Evolutionary conservation across 2,888 invertebrate species (phyloP).

Genomic region (Archips crataeganus): DNA sequence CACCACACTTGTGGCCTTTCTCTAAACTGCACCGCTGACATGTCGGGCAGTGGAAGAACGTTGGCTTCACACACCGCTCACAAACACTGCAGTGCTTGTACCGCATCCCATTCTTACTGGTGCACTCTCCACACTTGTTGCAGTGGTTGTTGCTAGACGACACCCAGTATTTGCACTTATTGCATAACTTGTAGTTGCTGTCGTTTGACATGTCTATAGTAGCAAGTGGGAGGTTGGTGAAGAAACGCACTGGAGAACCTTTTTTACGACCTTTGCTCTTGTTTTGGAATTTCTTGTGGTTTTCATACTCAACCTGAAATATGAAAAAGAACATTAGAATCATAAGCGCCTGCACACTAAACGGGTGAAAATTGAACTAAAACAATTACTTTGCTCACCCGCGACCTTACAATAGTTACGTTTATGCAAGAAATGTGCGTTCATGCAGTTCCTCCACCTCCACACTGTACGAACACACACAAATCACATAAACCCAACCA

Average conservation of each 20-base stretch:
- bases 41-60: constrained; percentile 91
- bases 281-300: constrained; percentile 90
- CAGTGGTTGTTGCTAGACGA: constrained; percentile 72
- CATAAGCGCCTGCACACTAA: no score
- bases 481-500: no score
- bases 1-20: constrained; percentile 71
- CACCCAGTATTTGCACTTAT: constrained; percentile 89
- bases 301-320: constrained; percentile 91
- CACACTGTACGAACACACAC: no score
- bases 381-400: no score
- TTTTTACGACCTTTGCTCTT: constrained; percentile 88
- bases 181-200: constrained; percentile 92
- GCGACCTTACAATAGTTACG: no score
- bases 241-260: constrained; percentile 95
- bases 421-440: no score
- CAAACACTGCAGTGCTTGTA: constrained; percentile 92
- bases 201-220: constrained; percentile 78
- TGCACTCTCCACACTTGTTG: constrained; percentile 70
- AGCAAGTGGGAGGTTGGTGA: constrained; percentile 90
- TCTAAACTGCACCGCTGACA: constrained; percentile 89
- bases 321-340: not conserved
- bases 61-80: constrained; percentile 93
- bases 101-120: constrained; percentile 88
- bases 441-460: no score
- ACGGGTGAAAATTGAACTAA: no score